Evolutionary conservation across 2,113 vertebrate species (phyloP), one percentile per base, ranked within the genome.

Genomic region (Laterallus jamaicensis): DNA sequence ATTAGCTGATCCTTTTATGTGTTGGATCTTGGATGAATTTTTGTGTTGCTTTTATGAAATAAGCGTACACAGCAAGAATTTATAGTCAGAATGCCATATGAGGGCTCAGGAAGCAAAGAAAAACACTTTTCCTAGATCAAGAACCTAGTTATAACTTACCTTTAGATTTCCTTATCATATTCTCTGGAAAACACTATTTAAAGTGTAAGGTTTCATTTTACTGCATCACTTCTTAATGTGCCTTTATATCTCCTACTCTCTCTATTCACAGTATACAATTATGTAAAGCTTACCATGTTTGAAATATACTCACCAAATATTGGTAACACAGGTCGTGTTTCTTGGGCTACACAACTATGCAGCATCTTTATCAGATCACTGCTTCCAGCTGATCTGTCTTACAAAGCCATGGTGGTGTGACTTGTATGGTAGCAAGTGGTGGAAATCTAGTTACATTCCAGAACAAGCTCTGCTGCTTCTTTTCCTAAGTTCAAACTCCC

Each of bases 341-440:
- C 9, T n/a, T 26, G 66, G 39, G 44, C 35, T 60, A 5, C 32
- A 1, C 28, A 64, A 2, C 54, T 78, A 7, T 40, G 10, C 20
- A 56, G 25, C 20, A 10, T 76, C 82, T 42, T 44, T 63, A 9
- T 50, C 50, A 4, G 63, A 59, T 90, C 63, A 2, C 22, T 88
- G 44, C 68, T 85, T 49, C 69, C 63, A 37, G 20, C 39, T 69
- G 58, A 42, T 20, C 42, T 44, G 39, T 2, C 17, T 42, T 39
- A 8, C 16, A 4, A 17, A 47, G 32, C 25, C 32, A 35, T 68
- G 0, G 0, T 63, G 20, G 42, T n/a, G 25, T 56, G 54, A 9
- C 2, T 0, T 10, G 6, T 39, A 11, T 40, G 40, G 40, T 67
- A 15, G 6, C 20, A 28, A n/a, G 35, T 15, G 26, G 5, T 15